These are phyloP conservation scores for Zalophus californianus DNA, from an alignment of 2,797 vertebrate genomes.

Conservation along the genomic window DNA sequence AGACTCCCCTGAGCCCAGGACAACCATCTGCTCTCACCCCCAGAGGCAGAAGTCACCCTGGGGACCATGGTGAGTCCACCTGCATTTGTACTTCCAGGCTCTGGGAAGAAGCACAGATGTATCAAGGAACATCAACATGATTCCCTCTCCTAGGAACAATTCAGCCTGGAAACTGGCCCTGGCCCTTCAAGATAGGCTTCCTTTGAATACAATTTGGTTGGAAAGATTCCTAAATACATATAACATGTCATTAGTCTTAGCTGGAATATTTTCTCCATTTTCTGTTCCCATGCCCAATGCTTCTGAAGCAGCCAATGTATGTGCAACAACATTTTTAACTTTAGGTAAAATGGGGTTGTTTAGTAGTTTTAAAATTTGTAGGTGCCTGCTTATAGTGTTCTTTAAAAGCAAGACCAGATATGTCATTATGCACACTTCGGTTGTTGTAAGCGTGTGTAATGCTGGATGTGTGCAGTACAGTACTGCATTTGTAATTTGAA, in stretches of 20 bases:
- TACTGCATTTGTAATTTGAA: slow-evolving; percentile 82
- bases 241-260: background rate
- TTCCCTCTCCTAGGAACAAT: background rate
- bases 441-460: slow-evolving; percentile 77
- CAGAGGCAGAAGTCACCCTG: background rate
- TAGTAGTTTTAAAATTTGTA: slow-evolving; percentile 8
- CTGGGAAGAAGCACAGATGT: background rate
- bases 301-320: slow-evolving; percentile 38
- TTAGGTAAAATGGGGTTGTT: background rate
- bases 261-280: slow-evolving; percentile 25
- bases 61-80: background rate
- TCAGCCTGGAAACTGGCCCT: background rate
- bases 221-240: background rate
- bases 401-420: slow-evolving; percentile 31
- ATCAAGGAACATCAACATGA: background rate
- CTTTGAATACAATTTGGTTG: background rate
- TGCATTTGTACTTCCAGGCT: background rate
- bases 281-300: background rate
- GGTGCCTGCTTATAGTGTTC: slow-evolving; percentile 50
- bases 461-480: slow-evolving; percentile 81
- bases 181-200: background rate
- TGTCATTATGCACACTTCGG: slow-evolving; percentile 67
- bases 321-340: background rate
- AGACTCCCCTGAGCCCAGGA: background rate
- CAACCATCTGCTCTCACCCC: background rate